Percentiles rank a stretch among this genome's conserved stretches.
Evolutionary conservation across 2,888 invertebrate species (phyloP).

Genomic region (Lathronympha strigana): DNA sequence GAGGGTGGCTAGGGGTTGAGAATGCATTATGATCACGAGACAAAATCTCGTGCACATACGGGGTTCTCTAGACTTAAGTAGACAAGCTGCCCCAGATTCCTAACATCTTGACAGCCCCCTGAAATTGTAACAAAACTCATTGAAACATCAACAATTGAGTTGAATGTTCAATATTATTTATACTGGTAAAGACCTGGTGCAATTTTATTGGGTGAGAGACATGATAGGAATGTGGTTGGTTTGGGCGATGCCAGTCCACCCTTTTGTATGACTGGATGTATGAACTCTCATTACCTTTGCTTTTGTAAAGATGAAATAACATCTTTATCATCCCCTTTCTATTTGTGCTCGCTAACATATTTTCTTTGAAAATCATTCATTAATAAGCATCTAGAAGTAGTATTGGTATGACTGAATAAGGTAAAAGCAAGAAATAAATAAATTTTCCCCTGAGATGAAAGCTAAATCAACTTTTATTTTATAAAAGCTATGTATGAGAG

Average conservation of each 20-base stretch:
- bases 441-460: too few species aligned
- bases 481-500: background rate
- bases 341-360: too few species aligned
- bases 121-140: conserved; percentile 59
- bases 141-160: conserved; percentile 21
- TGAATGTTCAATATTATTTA: conserved; percentile 25
- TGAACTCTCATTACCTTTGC: conserved; percentile 7
- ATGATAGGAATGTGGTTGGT: conserved; percentile 69
- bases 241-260: conserved; percentile 65
- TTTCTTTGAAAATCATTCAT: too few species aligned
- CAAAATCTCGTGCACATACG: conserved; percentile 66
- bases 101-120: conserved; percentile 64
- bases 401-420: too few species aligned
- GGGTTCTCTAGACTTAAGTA: conserved; percentile 79
- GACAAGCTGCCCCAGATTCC: conserved; percentile 68
- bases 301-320: conserved; percentile 16
- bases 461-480: too few species aligned
- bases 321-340: conserved; percentile 18
- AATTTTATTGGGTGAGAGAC: conserved; percentile 67
- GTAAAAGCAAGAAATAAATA: too few species aligned
- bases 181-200: conserved; percentile 55
- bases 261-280: conserved; percentile 51
- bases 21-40: conserved; percentile 72
- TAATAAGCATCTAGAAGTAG: background rate
- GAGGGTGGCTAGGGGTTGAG: conserved; percentile 70